Percentiles rank a stretch among this genome's conserved stretches.
Evolutionary conservation across 2,888 invertebrate genomes (phyloP).

Genomic region (Drosophila subsilvestris): DNA sequence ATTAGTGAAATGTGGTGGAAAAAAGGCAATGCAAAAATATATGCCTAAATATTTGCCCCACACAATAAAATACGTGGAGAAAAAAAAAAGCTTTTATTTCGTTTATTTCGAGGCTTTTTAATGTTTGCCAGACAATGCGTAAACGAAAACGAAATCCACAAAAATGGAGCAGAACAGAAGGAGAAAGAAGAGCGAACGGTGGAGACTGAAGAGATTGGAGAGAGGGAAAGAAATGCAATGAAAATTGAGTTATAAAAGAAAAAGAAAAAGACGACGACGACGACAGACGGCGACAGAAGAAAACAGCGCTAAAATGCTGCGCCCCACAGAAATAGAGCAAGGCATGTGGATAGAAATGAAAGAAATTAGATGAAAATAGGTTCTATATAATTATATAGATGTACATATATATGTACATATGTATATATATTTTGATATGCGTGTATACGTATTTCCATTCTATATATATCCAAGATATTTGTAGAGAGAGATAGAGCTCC

Average conservation of each 20-base stretch:
- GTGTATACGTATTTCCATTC: conserved; percentile 8
- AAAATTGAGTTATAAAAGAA: conserved; percentile 70
- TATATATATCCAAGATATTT: conserved; percentile 52
- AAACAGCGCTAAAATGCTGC: conserved; percentile 73
- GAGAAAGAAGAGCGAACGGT: conserved; percentile 26
- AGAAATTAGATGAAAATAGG: conserved; percentile 78
- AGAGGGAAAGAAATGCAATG: conserved; percentile 49
- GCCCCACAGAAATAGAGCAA: conserved; percentile 71
- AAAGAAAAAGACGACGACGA: conserved; percentile 24
- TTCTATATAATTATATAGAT: conserved; percentile 60
- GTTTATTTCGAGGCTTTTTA: conserved; percentile 28
- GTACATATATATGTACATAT: conserved; percentile 18
- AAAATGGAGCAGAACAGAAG: conserved; percentile 46
- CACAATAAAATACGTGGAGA: conserved; percentile 18
- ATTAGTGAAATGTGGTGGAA: conserved; percentile 54
- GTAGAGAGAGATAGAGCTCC: conserved; percentile 41
- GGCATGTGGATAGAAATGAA: conserved; percentile 69
- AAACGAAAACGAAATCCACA: conserved; percentile 39
- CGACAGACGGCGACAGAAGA: conserved; percentile 23
- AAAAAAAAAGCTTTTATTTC: conserved; percentile 39
- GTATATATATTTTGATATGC: conserved; percentile 31
- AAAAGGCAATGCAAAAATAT: conserved; percentile 18
- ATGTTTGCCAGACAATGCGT: conserved; percentile 40
- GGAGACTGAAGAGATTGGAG: conserved; percentile 39
- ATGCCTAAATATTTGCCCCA: conserved; percentile 10